Evolutionary conservation across 2,797 vertebrate genomes (phyloP).

Genomic region (Limnodromus scolopaceus): DNA sequence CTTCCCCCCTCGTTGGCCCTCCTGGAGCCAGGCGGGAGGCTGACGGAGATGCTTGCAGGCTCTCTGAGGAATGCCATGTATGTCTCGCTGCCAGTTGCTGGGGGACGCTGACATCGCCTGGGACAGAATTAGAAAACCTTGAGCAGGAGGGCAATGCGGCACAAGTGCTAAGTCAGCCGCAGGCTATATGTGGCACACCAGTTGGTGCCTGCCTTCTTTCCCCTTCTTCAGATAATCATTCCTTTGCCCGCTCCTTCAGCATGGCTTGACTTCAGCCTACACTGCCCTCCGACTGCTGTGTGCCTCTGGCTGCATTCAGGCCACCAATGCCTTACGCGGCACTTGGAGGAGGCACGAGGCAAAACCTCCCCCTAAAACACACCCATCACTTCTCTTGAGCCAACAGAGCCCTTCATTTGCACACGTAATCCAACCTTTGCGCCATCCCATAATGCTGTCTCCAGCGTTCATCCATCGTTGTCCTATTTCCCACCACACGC

Average conservation of each 20-base stretch:
- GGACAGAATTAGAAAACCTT: constrained; percentile 80
- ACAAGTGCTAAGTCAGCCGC: constrained; percentile 72
- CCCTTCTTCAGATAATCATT: constrained; percentile 4
- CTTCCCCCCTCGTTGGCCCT: not conserved
- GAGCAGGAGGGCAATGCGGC: constrained; percentile 34
- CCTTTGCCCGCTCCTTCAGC: not conserved
- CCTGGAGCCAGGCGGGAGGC: not conserved
- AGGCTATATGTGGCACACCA: constrained; percentile 70
- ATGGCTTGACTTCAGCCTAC: not conserved
- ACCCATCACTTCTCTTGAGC: not conserved
- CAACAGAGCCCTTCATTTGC: not conserved
- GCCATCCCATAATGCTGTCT: not conserved
- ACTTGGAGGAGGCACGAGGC: not conserved
- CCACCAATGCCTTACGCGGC: not conserved
- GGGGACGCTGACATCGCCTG: constrained; percentile 39
- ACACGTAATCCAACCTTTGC: not conserved
- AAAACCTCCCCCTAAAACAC: not conserved
- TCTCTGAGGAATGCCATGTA: constrained; percentile 35
- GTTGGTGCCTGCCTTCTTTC: constrained; percentile 61
- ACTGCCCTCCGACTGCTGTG: not conserved
- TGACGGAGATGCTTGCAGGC: rapidly evolving
- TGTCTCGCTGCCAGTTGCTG: constrained; percentile 31
- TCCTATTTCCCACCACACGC: not conserved
- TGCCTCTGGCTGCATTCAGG: not conserved
- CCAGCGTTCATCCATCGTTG: not conserved